Percentiles rank a stretch among this genome's conserved stretches.
phyloP scores from a whole-genome alignment of 1,140 invertebrate species.

The Danaus melanippus region DNA sequence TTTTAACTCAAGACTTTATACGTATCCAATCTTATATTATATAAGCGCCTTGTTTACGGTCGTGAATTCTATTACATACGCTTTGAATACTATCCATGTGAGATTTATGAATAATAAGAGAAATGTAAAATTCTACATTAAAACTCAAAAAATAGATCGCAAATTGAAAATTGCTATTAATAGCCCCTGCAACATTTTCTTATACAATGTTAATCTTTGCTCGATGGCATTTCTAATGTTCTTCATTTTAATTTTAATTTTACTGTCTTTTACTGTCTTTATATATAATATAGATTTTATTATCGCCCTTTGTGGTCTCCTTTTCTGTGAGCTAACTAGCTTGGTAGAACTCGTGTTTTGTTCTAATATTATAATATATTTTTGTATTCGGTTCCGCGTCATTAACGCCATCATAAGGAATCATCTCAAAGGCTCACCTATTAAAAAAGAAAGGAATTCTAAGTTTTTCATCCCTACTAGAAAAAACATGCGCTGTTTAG shows the following conservation, averaged over 20 bases:
- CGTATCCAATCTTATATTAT: slow-evolving; percentile 22
- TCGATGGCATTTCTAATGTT: slow-evolving; percentile 11
- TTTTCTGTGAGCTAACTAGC: slow-evolving; percentile 20
- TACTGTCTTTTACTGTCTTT: neutral
- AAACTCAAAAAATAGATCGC: too few relatives aligned
- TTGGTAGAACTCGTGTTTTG: slow-evolving; percentile 31
- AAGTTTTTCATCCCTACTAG: slow-evolving; percentile 15
- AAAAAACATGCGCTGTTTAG: slow-evolving; percentile 22
- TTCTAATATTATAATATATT: slow-evolving; percentile 36
- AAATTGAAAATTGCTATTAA: slow-evolving; percentile 32
- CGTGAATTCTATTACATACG: slow-evolving; percentile 17
- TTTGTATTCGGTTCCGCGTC: slow-evolving; percentile 31
- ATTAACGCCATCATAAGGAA: slow-evolving; percentile 40
- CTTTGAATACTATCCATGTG: slow-evolving; percentile 29
- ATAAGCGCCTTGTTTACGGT: slow-evolving; percentile 7
- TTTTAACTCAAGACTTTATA: slow-evolving; percentile 13
- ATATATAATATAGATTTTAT: neutral
- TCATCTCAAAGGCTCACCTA: slow-evolving; percentile 16
- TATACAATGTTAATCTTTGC: slow-evolving; percentile 21
- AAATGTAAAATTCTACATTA: too few relatives aligned
- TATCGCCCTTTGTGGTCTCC: slow-evolving; percentile 13
- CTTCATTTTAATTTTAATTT: slow-evolving; percentile 1
- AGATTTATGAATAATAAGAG: too few relatives aligned
- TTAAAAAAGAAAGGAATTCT: slow-evolving; percentile 1
- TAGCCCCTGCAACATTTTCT: too few relatives aligned